These are phyloP conservation scores for Carassius gibelio DNA, from an alignment of 2,113 vertebrate species.

Conservation along the genomic window DNA sequence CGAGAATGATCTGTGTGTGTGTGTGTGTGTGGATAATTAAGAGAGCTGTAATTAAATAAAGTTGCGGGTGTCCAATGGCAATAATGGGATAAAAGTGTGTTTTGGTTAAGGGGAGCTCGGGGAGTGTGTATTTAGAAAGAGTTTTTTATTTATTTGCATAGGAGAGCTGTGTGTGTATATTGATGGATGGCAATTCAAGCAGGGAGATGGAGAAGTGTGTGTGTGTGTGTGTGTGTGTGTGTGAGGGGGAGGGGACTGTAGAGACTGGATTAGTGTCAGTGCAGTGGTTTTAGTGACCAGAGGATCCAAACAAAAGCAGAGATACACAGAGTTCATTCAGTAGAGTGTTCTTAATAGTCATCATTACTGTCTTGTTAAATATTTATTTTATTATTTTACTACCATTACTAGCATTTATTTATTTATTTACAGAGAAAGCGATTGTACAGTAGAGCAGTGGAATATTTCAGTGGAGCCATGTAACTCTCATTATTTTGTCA, in stretches of 20 bases:
- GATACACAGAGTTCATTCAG: background rate
- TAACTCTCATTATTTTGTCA: no score
- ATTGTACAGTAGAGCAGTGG: no score
- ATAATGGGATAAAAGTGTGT: slow-evolving; percentile 9
- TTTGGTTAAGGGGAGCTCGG: background rate
- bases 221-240: background rate
- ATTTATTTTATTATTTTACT: background rate
- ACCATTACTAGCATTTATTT: no score
- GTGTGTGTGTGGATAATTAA: slow-evolving; percentile 10
- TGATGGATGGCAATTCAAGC: slow-evolving; percentile 3
- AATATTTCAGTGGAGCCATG: no score
- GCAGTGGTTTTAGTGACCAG: background rate
- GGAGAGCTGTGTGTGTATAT: background rate
- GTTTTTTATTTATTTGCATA: background rate
- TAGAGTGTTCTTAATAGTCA: background rate
- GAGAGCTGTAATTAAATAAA: slow-evolving; percentile 14
- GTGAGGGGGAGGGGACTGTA: background rate
- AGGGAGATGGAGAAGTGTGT: background rate
- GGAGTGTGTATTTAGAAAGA: background rate
- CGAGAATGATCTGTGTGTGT: slow-evolving; percentile 5
- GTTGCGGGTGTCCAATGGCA: background rate
- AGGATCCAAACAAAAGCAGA: background rate
- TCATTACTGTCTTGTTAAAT: background rate
- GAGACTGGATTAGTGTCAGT: slow-evolving; percentile 27
- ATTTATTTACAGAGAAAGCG: no score